phyloP scores from a whole-genome alignment of 1,140 invertebrate species.

The Hormaphis cornu region DNA sequence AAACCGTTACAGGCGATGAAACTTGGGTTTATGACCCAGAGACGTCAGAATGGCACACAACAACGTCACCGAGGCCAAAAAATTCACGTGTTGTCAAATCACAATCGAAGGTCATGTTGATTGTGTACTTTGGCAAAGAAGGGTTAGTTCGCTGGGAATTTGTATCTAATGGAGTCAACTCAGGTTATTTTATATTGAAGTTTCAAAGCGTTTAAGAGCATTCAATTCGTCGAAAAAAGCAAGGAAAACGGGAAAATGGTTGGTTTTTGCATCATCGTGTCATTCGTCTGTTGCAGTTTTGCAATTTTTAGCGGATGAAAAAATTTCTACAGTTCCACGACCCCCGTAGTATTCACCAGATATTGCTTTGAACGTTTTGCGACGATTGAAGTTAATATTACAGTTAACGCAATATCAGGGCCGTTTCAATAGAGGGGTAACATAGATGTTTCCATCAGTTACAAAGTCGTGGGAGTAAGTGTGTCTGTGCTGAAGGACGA shows the following conservation, averaged over 20 bases:
- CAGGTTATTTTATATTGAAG: slow-evolving; percentile 33
- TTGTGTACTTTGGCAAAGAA: slow-evolving; percentile 39
- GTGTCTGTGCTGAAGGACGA: too few relatives aligned
- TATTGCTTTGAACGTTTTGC: slow-evolving; percentile 38
- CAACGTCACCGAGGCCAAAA: slow-evolving; percentile 17
- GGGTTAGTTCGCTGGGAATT: slow-evolving; percentile 34
- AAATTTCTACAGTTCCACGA: slow-evolving; percentile 35
- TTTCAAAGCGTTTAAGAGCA: slow-evolving; percentile 33
- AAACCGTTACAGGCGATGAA: neutral
- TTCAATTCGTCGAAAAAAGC: slow-evolving; percentile 3
- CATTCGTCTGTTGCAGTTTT: slow-evolving; percentile 35
- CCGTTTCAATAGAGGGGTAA: too few relatives aligned
- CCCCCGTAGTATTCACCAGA: slow-evolving; percentile 39
- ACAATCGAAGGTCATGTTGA: slow-evolving; percentile 36
- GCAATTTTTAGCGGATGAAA: slow-evolving; percentile 36
- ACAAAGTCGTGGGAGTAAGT: too few relatives aligned
- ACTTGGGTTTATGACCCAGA: slow-evolving; percentile 23
- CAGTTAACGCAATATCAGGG: too few relatives aligned
- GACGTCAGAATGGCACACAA: neutral
- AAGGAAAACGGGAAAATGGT: neutral
- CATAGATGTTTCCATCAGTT: too few relatives aligned
- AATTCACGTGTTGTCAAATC: slow-evolving; percentile 4
- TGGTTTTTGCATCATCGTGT: slow-evolving; percentile 16
- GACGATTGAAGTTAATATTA: too few relatives aligned
- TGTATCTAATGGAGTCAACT: slow-evolving; percentile 29